Conservation (phyloP, 2,113 vertebrate genomes). For the Megaceryle torquata region DNA sequence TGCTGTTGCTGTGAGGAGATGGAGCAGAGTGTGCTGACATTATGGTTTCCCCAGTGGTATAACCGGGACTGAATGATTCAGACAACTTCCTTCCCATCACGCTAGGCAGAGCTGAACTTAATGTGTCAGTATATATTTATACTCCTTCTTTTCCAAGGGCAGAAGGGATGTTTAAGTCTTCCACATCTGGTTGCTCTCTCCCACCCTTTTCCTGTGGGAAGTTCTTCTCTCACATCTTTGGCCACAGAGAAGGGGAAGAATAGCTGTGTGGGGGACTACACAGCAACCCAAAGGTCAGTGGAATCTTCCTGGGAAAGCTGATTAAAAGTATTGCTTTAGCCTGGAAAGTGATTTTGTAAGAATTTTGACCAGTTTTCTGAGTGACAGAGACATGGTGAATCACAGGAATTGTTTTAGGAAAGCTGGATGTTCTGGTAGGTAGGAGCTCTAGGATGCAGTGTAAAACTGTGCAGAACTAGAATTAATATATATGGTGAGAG, state of each 20-base stretch:
- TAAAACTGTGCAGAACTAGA: background rate
- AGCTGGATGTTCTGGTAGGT: background rate
- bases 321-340: background rate
- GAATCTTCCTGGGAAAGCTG: slow-evolving; percentile 59
- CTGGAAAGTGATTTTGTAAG: background rate
- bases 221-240: background rate
- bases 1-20: background rate
- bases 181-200: slow-evolving; percentile 59
- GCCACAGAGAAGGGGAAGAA: slow-evolving; percentile 39
- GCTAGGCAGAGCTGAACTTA: background rate
- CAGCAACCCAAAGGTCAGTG: slow-evolving; percentile 41
- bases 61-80: background rate
- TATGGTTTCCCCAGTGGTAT: slow-evolving; percentile 38
- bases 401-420: background rate
- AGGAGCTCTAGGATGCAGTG: background rate
- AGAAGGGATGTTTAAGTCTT: slow-evolving; percentile 53
- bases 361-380: background rate
- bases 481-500: background rate
- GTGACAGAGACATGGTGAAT: background rate
- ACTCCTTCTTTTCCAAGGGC: slow-evolving; percentile 35
- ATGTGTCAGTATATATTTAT: slow-evolving; percentile 59
- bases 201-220: slow-evolving; percentile 67
- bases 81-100: slow-evolving; percentile 6
- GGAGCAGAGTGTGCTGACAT: slow-evolving; percentile 26
- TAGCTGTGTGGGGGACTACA: slow-evolving; percentile 22